These are phyloP conservation scores for Heliconius melpomene DNA, from an alignment of 1,140 invertebrate genomes.

Conservation along the genomic window DNA sequence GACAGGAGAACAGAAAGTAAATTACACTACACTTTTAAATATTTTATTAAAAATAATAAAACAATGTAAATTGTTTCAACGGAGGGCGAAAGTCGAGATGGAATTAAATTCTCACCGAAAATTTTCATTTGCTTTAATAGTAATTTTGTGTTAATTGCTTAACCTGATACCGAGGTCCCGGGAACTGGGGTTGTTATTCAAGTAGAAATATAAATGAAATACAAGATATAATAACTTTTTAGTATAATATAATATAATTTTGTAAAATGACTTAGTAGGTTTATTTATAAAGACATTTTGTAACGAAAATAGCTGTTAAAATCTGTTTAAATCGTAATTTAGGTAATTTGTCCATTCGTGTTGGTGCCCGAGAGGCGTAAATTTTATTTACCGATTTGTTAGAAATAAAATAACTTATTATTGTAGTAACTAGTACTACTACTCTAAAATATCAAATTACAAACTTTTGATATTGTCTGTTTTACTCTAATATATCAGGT, in stretches of 20 bases:
- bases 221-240: background rate
- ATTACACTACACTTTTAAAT: background rate
- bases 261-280: background rate
- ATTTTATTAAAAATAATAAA: background rate
- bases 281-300: background rate
- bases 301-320: background rate
- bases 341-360: too few species aligned
- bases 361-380: too few species aligned
- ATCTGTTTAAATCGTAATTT: background rate
- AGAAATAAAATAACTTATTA: too few species aligned
- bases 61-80: background rate
- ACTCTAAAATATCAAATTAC: too few species aligned
- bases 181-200: background rate
- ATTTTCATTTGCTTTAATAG: background rate
- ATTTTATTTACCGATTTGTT: too few species aligned
- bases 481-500: too few species aligned
- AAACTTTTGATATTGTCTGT: too few species aligned
- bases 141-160: slow-evolving; percentile 12
- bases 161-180: background rate
- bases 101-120: slow-evolving; percentile 1
- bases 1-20: background rate
- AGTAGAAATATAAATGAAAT: background rate
- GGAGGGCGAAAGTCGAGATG: background rate
- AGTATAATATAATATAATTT: background rate
- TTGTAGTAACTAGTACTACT: too few species aligned